A percentile compares a stretch with the other conserved stretches of the same genome.
These are phyloP conservation scores for Escarpia spicata DNA, from an alignment of 2,888 invertebrate species.

Conservation along the genomic window DNA sequence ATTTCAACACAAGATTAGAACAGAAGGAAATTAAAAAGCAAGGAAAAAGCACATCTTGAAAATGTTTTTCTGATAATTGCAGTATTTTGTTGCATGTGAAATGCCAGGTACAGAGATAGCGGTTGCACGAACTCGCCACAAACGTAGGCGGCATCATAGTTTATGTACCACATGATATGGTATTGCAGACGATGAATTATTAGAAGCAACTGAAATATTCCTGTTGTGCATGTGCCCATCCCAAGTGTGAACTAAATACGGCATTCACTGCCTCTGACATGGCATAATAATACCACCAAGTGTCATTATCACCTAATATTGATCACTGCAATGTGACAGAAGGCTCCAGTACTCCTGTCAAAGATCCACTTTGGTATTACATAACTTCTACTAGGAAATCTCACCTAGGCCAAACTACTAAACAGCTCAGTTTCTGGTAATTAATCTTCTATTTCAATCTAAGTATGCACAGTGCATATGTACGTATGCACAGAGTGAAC, in stretches of 20 bases:
- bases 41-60: not conserved
- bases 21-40: not conserved
- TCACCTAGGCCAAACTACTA: not conserved
- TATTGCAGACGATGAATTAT: not conserved
- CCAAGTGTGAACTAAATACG: not conserved
- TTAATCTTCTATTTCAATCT: not conserved
- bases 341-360: not conserved
- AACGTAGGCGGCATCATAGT: not conserved
- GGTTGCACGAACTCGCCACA: not conserved
- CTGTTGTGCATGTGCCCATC: not conserved
- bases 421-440: not conserved
- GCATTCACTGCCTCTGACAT: not conserved
- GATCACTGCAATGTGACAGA: not conserved
- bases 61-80: not conserved
- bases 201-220: not conserved
- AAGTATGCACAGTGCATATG: too few relatives aligned
- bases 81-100: not conserved
- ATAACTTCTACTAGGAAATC: not conserved
- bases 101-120: not conserved
- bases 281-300: not conserved
- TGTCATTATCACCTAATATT: not conserved
- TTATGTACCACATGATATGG: not conserved
- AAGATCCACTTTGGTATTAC: not conserved
- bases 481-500: too few relatives aligned
- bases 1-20: not conserved